Conservation (phyloP, 2,113 vertebrate species). For the Vulpes ferrilata region DNA sequence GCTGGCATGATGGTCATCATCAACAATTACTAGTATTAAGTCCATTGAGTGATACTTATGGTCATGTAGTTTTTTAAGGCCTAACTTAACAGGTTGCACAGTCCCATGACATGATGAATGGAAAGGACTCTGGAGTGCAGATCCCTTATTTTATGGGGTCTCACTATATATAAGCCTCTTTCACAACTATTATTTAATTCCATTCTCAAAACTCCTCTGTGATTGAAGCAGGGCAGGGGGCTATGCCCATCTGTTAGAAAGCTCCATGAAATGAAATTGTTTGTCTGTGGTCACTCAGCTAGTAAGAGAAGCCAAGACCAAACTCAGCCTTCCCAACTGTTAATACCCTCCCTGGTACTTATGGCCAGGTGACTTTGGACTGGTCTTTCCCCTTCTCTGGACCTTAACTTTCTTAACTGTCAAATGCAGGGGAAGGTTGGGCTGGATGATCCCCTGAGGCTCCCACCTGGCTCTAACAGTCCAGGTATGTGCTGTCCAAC, state of each 20-base stretch:
- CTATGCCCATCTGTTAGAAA: background rate
- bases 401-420: conserved; percentile 8
- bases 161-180: background rate
- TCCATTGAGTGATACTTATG: background rate
- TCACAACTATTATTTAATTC: background rate
- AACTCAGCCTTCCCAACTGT: background rate
- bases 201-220: background rate
- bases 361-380: background rate
- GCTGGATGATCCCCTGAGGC: background rate
- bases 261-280: background rate
- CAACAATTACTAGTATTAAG: background rate
- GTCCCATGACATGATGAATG: background rate
- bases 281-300: background rate
- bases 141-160: background rate
- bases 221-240: background rate
- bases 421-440: background rate
- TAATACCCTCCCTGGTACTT: background rate
- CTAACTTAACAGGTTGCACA: background rate
- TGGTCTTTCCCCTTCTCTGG: background rate
- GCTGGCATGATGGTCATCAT: background rate
- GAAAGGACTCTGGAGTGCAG: background rate
- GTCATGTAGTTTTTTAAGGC: background rate
- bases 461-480: background rate
- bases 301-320: background rate
- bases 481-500: background rate